These are phyloP conservation scores for Pelecanoides urinatrix DNA, from an alignment of 2,113 vertebrate genomes.

Conservation along the genomic window DNA sequence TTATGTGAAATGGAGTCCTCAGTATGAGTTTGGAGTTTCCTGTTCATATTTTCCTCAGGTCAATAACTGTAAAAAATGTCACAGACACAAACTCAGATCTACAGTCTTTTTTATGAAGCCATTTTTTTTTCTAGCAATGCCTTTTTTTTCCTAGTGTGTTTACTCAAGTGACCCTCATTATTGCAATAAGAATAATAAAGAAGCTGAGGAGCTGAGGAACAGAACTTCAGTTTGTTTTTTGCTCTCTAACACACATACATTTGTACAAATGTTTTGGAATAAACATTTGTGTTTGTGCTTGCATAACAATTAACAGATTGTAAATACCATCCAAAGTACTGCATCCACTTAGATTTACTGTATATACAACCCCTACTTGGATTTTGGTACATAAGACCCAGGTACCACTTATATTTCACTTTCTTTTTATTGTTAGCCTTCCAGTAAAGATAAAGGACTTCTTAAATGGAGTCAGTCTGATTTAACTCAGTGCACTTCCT, in stretches of 20 bases:
- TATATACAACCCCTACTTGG: not conserved
- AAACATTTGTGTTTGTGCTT: slow-evolving; percentile 17
- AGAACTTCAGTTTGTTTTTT: not conserved
- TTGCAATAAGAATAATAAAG: not conserved
- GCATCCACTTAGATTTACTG: not conserved
- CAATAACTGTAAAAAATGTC: not conserved
- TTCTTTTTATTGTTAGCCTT: not conserved
- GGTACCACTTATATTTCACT: accelerated
- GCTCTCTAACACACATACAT: not conserved
- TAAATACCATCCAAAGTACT: not conserved
- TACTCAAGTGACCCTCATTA: not conserved
- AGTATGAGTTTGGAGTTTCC: not conserved
- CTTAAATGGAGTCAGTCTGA: not conserved
- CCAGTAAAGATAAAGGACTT: not conserved
- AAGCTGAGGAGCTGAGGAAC: not conserved
- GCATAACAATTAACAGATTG: slow-evolving; percentile 9
- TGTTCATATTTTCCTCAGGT: not conserved
- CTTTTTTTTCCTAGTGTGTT: not conserved
- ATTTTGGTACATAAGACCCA: not conserved
- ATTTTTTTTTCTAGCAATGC: not conserved
- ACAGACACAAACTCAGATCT: not conserved
- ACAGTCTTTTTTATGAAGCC: not conserved
- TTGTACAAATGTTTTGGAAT: slow-evolving; percentile 18
- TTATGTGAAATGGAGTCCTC: not conserved
- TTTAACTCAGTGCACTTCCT: not conserved